Evolutionary conservation across 2,888 invertebrate species (phyloP).

Genomic region (Heterodera filipjevi): DNA sequence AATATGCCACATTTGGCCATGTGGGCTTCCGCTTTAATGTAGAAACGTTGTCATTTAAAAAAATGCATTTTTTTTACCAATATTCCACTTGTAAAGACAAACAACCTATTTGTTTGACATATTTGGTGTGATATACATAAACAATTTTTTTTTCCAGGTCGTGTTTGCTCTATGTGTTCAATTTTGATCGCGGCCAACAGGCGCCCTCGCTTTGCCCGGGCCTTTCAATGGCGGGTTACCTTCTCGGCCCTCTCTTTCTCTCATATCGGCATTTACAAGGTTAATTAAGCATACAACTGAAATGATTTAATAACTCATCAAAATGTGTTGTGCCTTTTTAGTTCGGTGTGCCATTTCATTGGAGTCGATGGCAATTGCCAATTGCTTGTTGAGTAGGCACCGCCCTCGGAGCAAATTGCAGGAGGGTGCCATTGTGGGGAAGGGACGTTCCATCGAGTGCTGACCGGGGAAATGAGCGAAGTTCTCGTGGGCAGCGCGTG

Average conservation of each 20-base stretch:
- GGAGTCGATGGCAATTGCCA: constrained; percentile 90
- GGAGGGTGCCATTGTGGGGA: constrained; percentile 2
- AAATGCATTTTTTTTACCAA: neutral
- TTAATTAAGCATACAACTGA: no score
- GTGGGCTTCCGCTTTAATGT: no score
- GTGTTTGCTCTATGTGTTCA: constrained; percentile 37
- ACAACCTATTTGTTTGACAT: no score
- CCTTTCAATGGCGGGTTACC: constrained; percentile 87
- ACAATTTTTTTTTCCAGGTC: no score
- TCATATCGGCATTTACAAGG: constrained; percentile 82
- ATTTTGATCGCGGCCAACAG: constrained; percentile 95
- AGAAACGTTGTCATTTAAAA: no score
- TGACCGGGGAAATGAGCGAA: constrained; percentile 10
- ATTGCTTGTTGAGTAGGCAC: constrained; percentile 72
- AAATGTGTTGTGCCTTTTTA: constrained; percentile 67
- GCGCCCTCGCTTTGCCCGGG: constrained; percentile 91
- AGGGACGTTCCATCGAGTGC: constrained; percentile 9
- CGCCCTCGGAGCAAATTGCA: neutral
- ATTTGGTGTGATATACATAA: no score
- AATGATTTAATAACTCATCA: no score
- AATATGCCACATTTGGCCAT: no score
- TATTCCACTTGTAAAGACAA: no score
- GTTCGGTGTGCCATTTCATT: constrained; percentile 92
- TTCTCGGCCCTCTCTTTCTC: constrained; percentile 80
- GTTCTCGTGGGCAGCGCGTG: neutral